Percentiles rank a stretch among this genome's conserved stretches.
These are phyloP conservation scores for Strigamia transsilvanica DNA, from an alignment of 2,888 invertebrate genomes.

Conservation along the genomic window DNA sequence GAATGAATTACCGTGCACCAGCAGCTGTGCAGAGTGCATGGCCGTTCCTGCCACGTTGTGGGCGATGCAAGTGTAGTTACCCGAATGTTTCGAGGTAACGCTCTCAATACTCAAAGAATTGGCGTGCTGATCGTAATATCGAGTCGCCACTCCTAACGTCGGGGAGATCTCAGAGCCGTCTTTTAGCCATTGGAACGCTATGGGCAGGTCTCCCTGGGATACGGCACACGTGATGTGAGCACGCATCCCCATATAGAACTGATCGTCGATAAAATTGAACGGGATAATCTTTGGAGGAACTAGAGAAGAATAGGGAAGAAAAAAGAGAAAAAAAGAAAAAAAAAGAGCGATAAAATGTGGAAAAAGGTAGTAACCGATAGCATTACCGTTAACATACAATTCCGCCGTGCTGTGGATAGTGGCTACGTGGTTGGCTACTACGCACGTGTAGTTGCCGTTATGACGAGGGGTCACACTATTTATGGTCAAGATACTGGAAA, in stretches of 20 bases:
- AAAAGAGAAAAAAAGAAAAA: slow-evolving; percentile 54
- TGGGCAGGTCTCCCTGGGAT: slow-evolving; percentile 80
- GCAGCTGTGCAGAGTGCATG: slow-evolving; percentile 79
- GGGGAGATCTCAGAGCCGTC: slow-evolving; percentile 68
- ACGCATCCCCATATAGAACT: slow-evolving; percentile 78
- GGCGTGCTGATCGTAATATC: slow-evolving; percentile 73
- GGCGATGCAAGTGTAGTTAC: slow-evolving; percentile 81
- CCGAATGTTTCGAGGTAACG: slow-evolving; percentile 77
- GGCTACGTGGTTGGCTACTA: slow-evolving; percentile 80
- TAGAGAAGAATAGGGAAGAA: slow-evolving; percentile 67
- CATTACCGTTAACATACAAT: slow-evolving; percentile 85
- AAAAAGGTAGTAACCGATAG: slow-evolving; percentile 55
- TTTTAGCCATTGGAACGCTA: slow-evolving; percentile 83
- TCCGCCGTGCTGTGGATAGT: slow-evolving; percentile 81
- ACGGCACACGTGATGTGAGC: slow-evolving; percentile 83
- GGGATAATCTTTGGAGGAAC: slow-evolving; percentile 83
- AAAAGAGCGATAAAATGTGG: slow-evolving; percentile 53
- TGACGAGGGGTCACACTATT: slow-evolving; percentile 78
- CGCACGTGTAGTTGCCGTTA: slow-evolving; percentile 80
- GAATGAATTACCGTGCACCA: slow-evolving; percentile 77
- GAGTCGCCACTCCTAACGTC: slow-evolving; percentile 48
- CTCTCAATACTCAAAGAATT: slow-evolving; percentile 80
- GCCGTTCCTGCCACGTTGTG: slow-evolving; percentile 80
- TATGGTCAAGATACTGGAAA: slow-evolving; percentile 80
- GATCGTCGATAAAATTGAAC: slow-evolving; percentile 83